Evolutionary conservation across 2,797 vertebrate species (phyloP).

Genomic region (Notolabrus celidotus): DNA sequence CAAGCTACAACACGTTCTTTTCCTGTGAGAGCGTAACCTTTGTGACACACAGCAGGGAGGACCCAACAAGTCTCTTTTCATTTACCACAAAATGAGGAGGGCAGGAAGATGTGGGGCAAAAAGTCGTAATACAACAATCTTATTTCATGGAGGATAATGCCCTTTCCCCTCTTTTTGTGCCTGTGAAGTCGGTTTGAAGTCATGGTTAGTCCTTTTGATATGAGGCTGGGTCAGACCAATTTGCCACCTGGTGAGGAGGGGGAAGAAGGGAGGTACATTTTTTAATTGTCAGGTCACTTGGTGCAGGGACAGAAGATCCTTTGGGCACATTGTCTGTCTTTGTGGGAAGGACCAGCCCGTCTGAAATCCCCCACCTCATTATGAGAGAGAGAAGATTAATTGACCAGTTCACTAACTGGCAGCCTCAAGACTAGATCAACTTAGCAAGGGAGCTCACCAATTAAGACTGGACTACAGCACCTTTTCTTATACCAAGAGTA

Average conservation of each 20-base stretch:
- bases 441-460: slow-evolving; percentile 92
- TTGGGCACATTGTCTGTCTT: slow-evolving; percentile 90
- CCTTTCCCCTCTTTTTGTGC: slow-evolving; percentile 65
- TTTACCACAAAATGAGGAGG: slow-evolving; percentile 80
- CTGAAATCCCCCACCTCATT: slow-evolving; percentile 98
- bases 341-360: slow-evolving; percentile 89
- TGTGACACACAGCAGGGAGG: slow-evolving; percentile 88
- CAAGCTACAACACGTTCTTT: slow-evolving; percentile 59
- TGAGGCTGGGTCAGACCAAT: slow-evolving; percentile 87
- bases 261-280: slow-evolving; percentile 78
- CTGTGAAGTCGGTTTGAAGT: slow-evolving; percentile 85
- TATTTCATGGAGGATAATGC: slow-evolving; percentile 83
- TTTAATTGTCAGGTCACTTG: slow-evolving; percentile 89
- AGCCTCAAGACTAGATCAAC: slow-evolving; percentile 96
- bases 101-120: slow-evolving; percentile 68
- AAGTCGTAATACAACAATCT: slow-evolving; percentile 82
- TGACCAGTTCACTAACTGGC: slow-evolving; percentile 95
- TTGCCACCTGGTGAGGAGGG: slow-evolving; percentile 88
- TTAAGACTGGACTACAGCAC: slow-evolving; percentile 88
- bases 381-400: slow-evolving; percentile 96
- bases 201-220: slow-evolving; percentile 86
- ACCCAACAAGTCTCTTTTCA: slow-evolving; percentile 80
- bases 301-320: slow-evolving; percentile 84
- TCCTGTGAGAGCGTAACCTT: slow-evolving; percentile 82
- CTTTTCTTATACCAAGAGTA: slow-evolving; percentile 76